Base-by-base conservation (phyloP, 2,113 vertebrate genomes). In the Tringa solitaria region DNA sequence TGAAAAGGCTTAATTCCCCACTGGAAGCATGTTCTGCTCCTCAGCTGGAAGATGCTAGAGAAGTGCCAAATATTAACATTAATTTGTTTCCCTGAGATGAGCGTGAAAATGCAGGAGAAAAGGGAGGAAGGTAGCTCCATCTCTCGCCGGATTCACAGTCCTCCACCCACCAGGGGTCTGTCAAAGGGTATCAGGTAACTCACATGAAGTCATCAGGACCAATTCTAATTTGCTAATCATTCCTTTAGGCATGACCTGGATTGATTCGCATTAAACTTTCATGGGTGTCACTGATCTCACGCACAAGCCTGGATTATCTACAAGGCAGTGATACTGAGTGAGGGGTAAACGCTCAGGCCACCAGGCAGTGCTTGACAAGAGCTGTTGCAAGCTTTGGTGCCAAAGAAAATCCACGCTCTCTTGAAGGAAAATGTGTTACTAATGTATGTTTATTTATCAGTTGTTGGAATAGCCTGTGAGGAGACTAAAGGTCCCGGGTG, bases 401-500 rank as follows among this genome's bases (percentile, higher is more conserved):
- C 32, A 73, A 89, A 89, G 80, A 94, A 83, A 95, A 89, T 75
- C 80, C 45, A 76, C 2, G 5, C 10, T 33, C 4, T 48, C 68
- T 59, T 54, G 48, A 87, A 91, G 39, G 54, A 35, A 89, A 94
- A 92, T 95, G 51, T 78, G 41, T 97, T 93, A 91, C 74, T 79
- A 50, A 64, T 22, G 18, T 53, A 26, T 91, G 20, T 85, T 92
- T 75, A 56, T 95, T 68, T 91, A 63, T 84, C 84, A 83, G 77
- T 15, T 91, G 67, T 54, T 94, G 33, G 82, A 95, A 77, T 86
- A 91, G 46, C n/a, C 50, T 87, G 57, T 2, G 4, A 85, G 67
- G 37, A 93, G 87, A 91, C 59, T 96, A 96, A 95, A 96, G 91
- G 95, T 95, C 95, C 89, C 6, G 0, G 23, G 37, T 59, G n/a